Percentiles rank a stretch among this genome's conserved stretches.
phyloP scores from a whole-genome alignment of 2,888 invertebrate genomes.

The Cerastoderma edule region DNA sequence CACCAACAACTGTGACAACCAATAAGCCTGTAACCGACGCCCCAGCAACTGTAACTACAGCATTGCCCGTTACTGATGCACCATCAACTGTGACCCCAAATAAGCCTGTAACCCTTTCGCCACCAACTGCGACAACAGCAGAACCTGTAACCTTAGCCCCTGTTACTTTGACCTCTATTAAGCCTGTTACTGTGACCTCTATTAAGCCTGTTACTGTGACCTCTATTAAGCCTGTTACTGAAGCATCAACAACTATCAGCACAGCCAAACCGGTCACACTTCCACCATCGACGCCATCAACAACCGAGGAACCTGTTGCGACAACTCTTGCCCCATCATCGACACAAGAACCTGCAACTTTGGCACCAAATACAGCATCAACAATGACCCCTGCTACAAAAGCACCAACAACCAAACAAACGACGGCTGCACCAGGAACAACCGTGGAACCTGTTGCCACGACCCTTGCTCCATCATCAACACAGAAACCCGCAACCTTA shows the following conservation, averaged over 20 bases:
- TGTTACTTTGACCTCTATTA: not conserved
- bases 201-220: not conserved
- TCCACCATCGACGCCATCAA: not conserved
- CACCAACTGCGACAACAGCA: not conserved
- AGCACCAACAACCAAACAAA: conserved; percentile 6
- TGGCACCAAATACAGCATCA: not conserved
- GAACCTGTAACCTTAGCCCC: not conserved
- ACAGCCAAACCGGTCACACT: not conserved
- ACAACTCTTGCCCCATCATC: not conserved
- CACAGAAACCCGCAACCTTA: not conserved
- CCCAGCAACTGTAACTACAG: not conserved
- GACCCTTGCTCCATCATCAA: not conserved
- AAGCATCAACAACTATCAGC: not conserved
- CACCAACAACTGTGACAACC: conserved; percentile 1
- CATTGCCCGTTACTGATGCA: not conserved
- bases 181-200: not conserved
- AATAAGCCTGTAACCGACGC: not conserved
- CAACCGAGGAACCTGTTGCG: conserved; percentile 2
- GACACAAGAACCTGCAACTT: not conserved
- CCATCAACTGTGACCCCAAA: conserved; percentile 18
- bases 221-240: not conserved
- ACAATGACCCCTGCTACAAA: conserved; percentile 10
- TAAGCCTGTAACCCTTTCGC: too few relatives aligned
- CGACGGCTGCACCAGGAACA: not conserved
- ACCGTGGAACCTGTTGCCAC: conserved; percentile 9